Evolutionary conservation across 2,113 vertebrate genomes (phyloP).

Genomic region (Clarias gariepinus): DNA sequence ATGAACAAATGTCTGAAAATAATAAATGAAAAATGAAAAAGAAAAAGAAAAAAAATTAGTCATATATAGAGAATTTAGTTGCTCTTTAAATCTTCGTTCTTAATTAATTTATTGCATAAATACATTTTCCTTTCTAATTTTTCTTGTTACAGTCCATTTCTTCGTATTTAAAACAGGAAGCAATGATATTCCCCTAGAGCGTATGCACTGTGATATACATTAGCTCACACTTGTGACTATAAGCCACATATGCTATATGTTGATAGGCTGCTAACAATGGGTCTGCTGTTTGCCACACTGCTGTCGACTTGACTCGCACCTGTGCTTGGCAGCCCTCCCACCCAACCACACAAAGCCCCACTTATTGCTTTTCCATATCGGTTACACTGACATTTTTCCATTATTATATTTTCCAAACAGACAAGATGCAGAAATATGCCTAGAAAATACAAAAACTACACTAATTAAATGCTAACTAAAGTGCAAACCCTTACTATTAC

Average conservation of each 20-base stretch:
- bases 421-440: background rate
- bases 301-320: slow-evolving; percentile 71
- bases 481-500: background rate
- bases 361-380: slow-evolving; percentile 51
- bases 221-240: slow-evolving; percentile 54
- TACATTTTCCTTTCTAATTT: background rate
- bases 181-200: slow-evolving; percentile 27
- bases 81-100: background rate
- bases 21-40: background rate
- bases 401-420: slow-evolving; percentile 12
- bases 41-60: background rate
- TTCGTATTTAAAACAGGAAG: slow-evolving; percentile 46
- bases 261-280: slow-evolving; percentile 65
- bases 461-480: background rate
- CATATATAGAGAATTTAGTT: background rate
- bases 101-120: background rate
- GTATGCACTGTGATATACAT: slow-evolving; percentile 53
- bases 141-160: background rate
- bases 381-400: slow-evolving; percentile 51
- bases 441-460: background rate
- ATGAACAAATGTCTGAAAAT: background rate
- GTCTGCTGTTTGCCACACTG: slow-evolving; percentile 66
- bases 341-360: slow-evolving; percentile 28
- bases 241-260: slow-evolving; percentile 62
- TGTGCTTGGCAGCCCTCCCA: slow-evolving; percentile 67